Evolutionary conservation across 2,888 invertebrate genomes (phyloP), one percentile per base, ranked within the genome.

Genomic region (Dichetophora obliterata): DNA sequence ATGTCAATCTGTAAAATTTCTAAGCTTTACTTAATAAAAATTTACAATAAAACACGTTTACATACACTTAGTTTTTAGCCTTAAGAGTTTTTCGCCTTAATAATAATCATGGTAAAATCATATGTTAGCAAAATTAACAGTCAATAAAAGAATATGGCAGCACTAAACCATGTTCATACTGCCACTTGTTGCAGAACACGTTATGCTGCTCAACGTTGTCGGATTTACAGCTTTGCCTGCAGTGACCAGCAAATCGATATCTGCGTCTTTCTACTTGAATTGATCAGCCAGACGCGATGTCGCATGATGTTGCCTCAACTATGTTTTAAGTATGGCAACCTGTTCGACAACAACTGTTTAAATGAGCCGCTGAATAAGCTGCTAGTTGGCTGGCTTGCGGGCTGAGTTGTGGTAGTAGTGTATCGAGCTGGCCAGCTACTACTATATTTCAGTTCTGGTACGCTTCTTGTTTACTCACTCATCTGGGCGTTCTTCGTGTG

Each of bases 201-300:
- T 43, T 43, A 11, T 43, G 43, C 43, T 43, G 11, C 43, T 43
- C 43, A 43, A 4, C 14, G 11, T 43, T 43, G 43, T 43, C 43
- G 11, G 14, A 43, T 43, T 43, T 11, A 31, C 63, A 31, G 9
- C 9, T 27, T 61, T 27, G 48, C 59, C 61, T 66, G 70, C 72
- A 24, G 78, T 77, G 80, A 78, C 82, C 82, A 86, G 83, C 84
- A 84, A 81, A 74, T 78, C 81, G 78, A 80, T 80, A 85, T 81
- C 82, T 81, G 83, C 83, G 82, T 82, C 82, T 22, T 31, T 50
- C 31, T 43, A 34, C 54, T 76, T 43, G 79, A 82, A 83, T 82
- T 82, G 81, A 80, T 81, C 80, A 79, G 77, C 77, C 80, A 82
- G 81, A 82, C 82, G 84, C 82, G 81, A 81, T 85, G 85, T 86